Evolutionary conservation across 2,113 vertebrate species (phyloP), one percentile per base, ranked within the genome.

Genomic region (Oostethus manadensis): DNA sequence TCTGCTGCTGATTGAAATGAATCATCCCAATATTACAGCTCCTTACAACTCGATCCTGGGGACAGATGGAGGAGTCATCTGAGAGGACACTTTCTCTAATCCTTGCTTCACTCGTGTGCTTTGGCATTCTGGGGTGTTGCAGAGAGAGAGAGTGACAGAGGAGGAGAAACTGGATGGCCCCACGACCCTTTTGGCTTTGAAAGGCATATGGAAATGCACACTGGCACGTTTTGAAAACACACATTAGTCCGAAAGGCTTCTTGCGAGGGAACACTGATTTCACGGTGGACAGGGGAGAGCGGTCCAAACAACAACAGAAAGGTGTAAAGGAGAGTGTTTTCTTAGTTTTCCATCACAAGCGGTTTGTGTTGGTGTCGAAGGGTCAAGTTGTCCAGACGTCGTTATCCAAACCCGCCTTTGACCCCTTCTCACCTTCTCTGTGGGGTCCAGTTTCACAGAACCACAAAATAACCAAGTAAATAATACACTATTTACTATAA

Each of bases 1-100:
- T 86, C 85, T 84, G 79, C 82, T 87, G 85, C 76, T 87, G 86
- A 87, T 82, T 81, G 85, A 89, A 85, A 87, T 74, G 79, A 81
- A 84, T 80, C 69, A 49, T 77, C 53, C 74, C 86, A 74, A 80
- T 83, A 86, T 88, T 76, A 77, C 81, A 85, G 75, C 68, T 81
- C 82, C 75, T 86, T 82, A 86, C 60, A 88, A 86, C 83, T 80
- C 70, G 79, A 89, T 87, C 83, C 84, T 18, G 73, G 66, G 69
- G 82, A 86, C 85, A 89, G 87, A 89, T 89, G 88, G 83, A 73
- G 54, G 35, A 79, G 81, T 78, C 80, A 89, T 86, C 70, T 21
- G 82, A 86, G 81, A 84, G 77, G 84, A 88, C 87, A 86, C 81
- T 83, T 65, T 66, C 73, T 69, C 66, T 89, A 90, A 90, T 88